Conservation (phyloP, 2,888 invertebrate genomes). For the Dendrolimus houi region DNA sequence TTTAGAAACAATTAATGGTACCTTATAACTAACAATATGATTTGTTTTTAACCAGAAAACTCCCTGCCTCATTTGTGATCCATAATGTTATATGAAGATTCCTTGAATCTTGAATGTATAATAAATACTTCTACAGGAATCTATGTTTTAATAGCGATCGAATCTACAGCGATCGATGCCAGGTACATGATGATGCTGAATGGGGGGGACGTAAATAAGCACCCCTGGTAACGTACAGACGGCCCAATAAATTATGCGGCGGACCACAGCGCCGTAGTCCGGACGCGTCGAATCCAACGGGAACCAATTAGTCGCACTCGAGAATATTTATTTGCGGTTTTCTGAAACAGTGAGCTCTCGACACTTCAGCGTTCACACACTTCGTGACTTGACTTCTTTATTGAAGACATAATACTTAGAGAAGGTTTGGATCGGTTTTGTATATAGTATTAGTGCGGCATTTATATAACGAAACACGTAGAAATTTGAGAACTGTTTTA, state of each 20-base stretch:
- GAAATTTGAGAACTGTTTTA: no score
- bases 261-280: slow-evolving; percentile 45
- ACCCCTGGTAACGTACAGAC: slow-evolving; percentile 32
- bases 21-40: no score
- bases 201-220: slow-evolving; percentile 32
- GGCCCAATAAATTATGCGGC: slow-evolving; percentile 67
- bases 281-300: slow-evolving; percentile 65
- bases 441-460: no score
- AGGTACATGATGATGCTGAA: slow-evolving; percentile 13
- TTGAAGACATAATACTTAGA: slow-evolving; percentile 17
- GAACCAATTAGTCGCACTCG: slow-evolving; percentile 68
- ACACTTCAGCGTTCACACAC: slow-evolving; percentile 38
- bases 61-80: no score
- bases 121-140: not conserved
- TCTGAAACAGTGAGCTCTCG: slow-evolving; percentile 54
- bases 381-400: slow-evolving; percentile 48
- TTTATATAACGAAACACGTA: no score
- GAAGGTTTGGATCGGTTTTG: no score
- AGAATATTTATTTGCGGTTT: slow-evolving; percentile 71
- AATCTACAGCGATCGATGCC: not conserved
- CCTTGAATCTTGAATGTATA: no score
- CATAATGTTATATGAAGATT: no score
- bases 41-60: no score
- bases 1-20: no score
- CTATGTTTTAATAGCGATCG: not conserved